These are phyloP conservation scores for Lycocerus yunnanus DNA, from an alignment of 2,888 invertebrate genomes.

Conservation along the genomic window DNA sequence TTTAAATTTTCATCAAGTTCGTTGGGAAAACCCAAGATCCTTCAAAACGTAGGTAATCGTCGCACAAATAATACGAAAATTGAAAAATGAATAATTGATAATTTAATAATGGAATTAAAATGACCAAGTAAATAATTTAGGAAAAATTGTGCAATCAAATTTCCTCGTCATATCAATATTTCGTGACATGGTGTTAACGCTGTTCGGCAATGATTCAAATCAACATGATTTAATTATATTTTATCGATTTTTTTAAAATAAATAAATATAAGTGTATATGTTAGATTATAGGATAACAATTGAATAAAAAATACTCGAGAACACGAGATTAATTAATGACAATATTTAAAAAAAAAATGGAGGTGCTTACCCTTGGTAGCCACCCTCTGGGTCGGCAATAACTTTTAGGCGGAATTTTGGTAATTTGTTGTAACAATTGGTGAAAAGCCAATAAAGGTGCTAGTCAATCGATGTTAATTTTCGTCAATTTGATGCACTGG, in stretches of 20 bases:
- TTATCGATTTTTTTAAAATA: background rate
- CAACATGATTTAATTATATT: background rate
- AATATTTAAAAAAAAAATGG: slow-evolving; percentile 32
- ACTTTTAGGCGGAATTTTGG: slow-evolving; percentile 83
- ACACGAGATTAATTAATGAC: background rate
- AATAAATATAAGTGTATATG: background rate
- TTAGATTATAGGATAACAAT: background rate
- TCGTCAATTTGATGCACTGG: slow-evolving; percentile 37
- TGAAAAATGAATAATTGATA: background rate
- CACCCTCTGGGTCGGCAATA: slow-evolving; percentile 81
- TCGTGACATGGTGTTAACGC: background rate
- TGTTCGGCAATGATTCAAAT: background rate
- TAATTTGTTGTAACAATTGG: slow-evolving; percentile 60
- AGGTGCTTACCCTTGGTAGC: slow-evolving; percentile 66
- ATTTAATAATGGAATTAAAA: background rate
- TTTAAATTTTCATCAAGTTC: background rate
- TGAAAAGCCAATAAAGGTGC: slow-evolving; percentile 49
- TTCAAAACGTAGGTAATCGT: background rate
- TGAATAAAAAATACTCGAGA: background rate
- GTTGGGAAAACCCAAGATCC: background rate
- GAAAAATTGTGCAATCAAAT: background rate
- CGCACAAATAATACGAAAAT: background rate
- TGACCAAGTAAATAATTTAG: background rate
- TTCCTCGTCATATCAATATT: background rate
- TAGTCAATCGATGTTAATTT: slow-evolving; percentile 48